Base-by-base conservation (phyloP, 2,113 vertebrate genomes). In the Lycaon pictus region DNA sequence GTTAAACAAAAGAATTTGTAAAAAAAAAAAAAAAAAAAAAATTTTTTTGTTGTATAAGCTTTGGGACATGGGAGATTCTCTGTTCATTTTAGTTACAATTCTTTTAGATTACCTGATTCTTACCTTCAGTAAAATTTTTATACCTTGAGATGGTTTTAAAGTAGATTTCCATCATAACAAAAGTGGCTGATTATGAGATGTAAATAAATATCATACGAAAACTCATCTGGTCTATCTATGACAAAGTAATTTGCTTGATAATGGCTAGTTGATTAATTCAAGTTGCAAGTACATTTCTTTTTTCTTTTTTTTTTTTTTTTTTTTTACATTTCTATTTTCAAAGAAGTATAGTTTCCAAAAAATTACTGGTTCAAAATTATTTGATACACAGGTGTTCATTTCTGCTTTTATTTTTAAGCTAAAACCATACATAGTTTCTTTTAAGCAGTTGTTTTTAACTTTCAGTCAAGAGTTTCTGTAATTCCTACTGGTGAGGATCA, bases 201-300 rank as follows among this genome's bases (percentile, higher is more conserved):
- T 22, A 80, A 10, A 7, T 90, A 51, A 63, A 43, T 87, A 27
- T 10, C 90, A 23, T 17, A 17, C 80, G 65, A 80, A 20, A 56
- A 16, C 60, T 74, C 11, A 55, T 23, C 32, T 96, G 43, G 29
- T 69, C n/a, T 89, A 13, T 85, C n/a, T 89, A 13, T 85, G 60
- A 94, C 81, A 83, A 58, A 84, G 12, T 92, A 3, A 72, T 87
- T 95, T 88, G 67, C 32, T 84, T 32, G 81, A 9, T 74, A 85
- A 76, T 79, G 58, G 22, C 7, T 80, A 71, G 20, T 69, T 67
- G 27, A 17, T 93, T 79, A 71, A 35, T 56, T 95, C 16, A 86
- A 17, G 53, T 62, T 85, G 20, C 27, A 16, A 55, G n/a, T 86
- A 62, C 5, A 13, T 48, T 87, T 95, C 6, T 4, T 58, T 77